Evolutionary conservation across 2,888 invertebrate species (phyloP), one percentile per base, ranked within the genome.

Genomic region (Standfussiana lucernea): DNA sequence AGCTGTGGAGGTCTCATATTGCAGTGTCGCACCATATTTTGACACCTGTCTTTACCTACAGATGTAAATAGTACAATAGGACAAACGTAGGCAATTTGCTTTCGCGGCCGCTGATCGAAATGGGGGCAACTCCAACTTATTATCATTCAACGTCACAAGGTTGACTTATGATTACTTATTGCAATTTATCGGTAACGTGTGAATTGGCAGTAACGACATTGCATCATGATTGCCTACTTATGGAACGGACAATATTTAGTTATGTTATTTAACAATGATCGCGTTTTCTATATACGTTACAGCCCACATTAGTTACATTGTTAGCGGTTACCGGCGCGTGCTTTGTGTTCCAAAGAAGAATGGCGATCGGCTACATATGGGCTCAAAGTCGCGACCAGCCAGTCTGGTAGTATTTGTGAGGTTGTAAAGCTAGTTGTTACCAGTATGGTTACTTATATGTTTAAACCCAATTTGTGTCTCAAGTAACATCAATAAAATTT

Each of bases 81-180:
- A 37, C 83, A 59, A 83, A 85, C 75, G 82, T 61, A 53, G 50
- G 70, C 89, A 89, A 90, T 89, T 89, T 86, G 77, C 72, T 80
- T 84, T 90, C 86, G 89, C 89, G 91, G 92, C 76, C 91, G 83
- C 84, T 83, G 78, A 89, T 82, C 81, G 89, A 88, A 93, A 92
- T 87, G 89, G 86, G 92, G 89, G 86, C 92, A 91, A 88, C 82
- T 83, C 77, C 32, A 84, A 77, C 80, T 83, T 82, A 81, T 86
- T 87, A 88, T 87, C 84, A 83, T 70, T 86, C 67, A 72, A 87
- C 79, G 75, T 86, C 78, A 81, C 92, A 93, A 93, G 93, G 93
- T 90, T 91, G 86, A 83, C 84, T 90, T 89, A 89, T 89, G 88
- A 91, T 92, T 93, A 89, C 88, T 89, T 89, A 87, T 90, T 91